Conservation (phyloP, 2,888 invertebrate genomes). For the Amphimallon solstitiale region DNA sequence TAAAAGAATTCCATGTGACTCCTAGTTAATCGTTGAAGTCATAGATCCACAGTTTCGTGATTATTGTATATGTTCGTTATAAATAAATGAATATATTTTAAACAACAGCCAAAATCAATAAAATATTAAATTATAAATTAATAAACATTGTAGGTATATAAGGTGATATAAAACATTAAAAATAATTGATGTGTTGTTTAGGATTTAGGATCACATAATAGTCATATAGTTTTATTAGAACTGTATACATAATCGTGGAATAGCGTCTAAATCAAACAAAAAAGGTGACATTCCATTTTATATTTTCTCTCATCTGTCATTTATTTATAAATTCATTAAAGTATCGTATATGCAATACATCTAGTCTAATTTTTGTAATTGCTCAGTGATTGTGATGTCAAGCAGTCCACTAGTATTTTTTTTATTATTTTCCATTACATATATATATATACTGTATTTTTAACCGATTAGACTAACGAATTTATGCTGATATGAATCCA, state of each 20-base stretch:
- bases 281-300: slow-evolving; percentile 44
- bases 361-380: slow-evolving; percentile 54
- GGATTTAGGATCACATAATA: slow-evolving; percentile 39
- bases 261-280: slow-evolving; percentile 47
- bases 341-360: slow-evolving; percentile 47
- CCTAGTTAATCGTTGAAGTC: too few relatives aligned
- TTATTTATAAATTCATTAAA: slow-evolving; percentile 5
- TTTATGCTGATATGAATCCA: slow-evolving; percentile 26
- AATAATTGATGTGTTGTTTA: slow-evolving; percentile 21
- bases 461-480: slow-evolving; percentile 8
- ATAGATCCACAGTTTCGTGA: too few relatives aligned
- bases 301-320: slow-evolving; percentile 5
- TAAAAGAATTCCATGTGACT: too few relatives aligned
- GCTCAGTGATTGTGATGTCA: slow-evolving; percentile 54
- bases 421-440: slow-evolving; percentile 8
- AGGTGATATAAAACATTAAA: slow-evolving; percentile 33
- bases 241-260: background rate
- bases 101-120: slow-evolving; percentile 15
- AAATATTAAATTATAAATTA: slow-evolving; percentile 9
- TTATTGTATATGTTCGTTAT: slow-evolving; percentile 14
- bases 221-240: slow-evolving; percentile 54
- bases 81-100: slow-evolving; percentile 26
- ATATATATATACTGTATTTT: background rate
- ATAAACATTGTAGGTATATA: slow-evolving; percentile 29
- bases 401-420: background rate